These are phyloP conservation scores for Plagodis dolabraria DNA, from an alignment of 2,888 invertebrate species.

Conservation along the genomic window DNA sequence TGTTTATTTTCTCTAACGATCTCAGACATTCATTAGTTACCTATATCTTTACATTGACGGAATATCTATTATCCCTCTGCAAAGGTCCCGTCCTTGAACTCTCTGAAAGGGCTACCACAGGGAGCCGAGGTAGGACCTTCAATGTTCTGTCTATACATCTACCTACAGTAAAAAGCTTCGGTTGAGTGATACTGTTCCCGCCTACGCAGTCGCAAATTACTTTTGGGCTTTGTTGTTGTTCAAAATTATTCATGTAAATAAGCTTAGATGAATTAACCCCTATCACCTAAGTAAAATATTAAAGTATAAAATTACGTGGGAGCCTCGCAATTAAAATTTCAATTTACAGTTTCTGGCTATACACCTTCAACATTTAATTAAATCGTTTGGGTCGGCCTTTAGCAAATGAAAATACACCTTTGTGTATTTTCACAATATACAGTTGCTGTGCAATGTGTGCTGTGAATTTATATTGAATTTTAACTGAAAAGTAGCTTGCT, in stretches of 20 bases:
- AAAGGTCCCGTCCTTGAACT: constrained; percentile 36
- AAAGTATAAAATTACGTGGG: constrained; percentile 1
- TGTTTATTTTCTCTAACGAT: constrained; percentile 1
- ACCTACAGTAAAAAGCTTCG: constrained; percentile 11
- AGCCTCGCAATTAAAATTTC: constrained; percentile 9
- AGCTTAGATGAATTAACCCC: constrained; percentile 2
- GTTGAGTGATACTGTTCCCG: constrained; percentile 19
- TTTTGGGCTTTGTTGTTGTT: constrained; percentile 22
- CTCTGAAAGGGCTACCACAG: constrained; percentile 15
- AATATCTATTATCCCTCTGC: constrained; percentile 19
- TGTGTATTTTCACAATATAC: no score
- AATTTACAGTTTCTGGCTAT: constrained; percentile 1
- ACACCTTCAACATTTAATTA: no score
- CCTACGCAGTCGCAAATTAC: constrained; percentile 20
- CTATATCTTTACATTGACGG: background rate
- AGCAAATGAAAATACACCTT: no score
- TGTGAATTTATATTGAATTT: no score
- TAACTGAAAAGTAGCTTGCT: no score
- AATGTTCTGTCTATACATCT: constrained; percentile 17
- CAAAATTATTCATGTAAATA: constrained; percentile 17
- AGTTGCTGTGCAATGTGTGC: no score
- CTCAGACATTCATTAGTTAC: constrained; percentile 1
- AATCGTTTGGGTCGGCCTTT: no score
- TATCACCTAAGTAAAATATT: constrained; percentile 14
- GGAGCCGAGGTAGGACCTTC: constrained; percentile 22